phyloP scores from a whole-genome alignment of 2,797 vertebrate species.

The Pseudochaenichthys georgianus region DNA sequence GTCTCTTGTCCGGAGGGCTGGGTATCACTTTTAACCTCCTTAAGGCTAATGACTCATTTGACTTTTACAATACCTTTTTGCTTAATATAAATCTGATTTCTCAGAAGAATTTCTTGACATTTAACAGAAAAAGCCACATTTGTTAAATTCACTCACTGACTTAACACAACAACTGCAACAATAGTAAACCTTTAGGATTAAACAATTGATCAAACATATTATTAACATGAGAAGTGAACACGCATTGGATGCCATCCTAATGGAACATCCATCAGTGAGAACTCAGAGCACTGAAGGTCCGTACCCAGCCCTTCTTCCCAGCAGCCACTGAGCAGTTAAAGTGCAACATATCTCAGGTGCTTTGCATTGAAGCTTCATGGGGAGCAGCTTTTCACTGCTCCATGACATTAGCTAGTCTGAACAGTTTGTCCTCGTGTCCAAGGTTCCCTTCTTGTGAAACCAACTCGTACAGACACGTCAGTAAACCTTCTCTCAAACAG shows the following conservation, averaged over 20 bases:
- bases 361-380: not conserved
- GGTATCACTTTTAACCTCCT: not conserved
- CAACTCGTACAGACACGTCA: no score
- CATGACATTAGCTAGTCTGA: no score
- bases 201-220: not conserved
- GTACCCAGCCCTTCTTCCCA: constrained; percentile 1
- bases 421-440: not conserved
- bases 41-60: not conserved
- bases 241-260: not conserved
- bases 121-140: not conserved
- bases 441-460: not conserved
- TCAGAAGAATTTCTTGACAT: not conserved
- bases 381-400: not conserved
- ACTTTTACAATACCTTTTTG: not conserved
- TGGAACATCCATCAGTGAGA: not conserved
- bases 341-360: not conserved
- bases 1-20: not conserved
- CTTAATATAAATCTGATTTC: constrained; percentile 8
- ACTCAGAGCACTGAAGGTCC: not conserved
- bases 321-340: constrained; percentile 5
- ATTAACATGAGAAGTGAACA: not conserved
- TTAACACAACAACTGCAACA: not conserved
- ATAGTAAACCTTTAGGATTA: not conserved
- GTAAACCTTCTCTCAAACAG: not conserved
- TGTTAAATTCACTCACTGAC: not conserved